phyloP scores from a whole-genome alignment of 2,113 vertebrate genomes.

The Monarcha castaneiventris region DNA sequence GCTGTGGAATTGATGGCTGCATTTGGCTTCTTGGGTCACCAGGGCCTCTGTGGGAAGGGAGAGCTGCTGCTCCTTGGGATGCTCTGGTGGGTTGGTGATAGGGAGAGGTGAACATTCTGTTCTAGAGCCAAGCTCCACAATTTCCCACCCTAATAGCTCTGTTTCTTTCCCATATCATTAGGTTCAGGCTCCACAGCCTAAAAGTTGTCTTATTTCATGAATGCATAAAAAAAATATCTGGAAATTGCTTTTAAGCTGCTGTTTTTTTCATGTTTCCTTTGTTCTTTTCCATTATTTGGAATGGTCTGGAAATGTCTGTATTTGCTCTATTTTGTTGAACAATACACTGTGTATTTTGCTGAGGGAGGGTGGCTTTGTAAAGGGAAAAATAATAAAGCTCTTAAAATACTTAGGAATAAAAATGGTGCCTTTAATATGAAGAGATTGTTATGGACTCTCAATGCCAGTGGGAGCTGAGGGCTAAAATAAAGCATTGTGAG shows the following conservation, averaged over 20 bases:
- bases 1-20: neutral
- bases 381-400: neutral
- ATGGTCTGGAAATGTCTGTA: neutral
- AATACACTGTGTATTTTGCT: neutral
- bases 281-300: neutral
- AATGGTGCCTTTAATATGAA: neutral
- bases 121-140: neutral
- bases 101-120: neutral
- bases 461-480: neutral
- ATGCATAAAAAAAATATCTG: neutral
- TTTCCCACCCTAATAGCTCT: neutral
- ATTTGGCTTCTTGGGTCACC: neutral
- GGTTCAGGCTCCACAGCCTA: neutral
- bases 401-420: neutral
- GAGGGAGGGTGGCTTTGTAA: neutral
- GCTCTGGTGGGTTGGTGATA: neutral
- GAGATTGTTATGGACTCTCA: neutral
- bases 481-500: neutral
- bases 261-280: neutral
- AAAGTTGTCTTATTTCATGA: neutral
- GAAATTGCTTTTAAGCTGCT: neutral
- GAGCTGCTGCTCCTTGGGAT: neutral
- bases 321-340: neutral
- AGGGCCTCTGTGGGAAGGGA: neutral
- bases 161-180: neutral